These are phyloP conservation scores for Malachius bipustulatus DNA, from an alignment of 2,888 invertebrate genomes.

Conservation along the genomic window DNA sequence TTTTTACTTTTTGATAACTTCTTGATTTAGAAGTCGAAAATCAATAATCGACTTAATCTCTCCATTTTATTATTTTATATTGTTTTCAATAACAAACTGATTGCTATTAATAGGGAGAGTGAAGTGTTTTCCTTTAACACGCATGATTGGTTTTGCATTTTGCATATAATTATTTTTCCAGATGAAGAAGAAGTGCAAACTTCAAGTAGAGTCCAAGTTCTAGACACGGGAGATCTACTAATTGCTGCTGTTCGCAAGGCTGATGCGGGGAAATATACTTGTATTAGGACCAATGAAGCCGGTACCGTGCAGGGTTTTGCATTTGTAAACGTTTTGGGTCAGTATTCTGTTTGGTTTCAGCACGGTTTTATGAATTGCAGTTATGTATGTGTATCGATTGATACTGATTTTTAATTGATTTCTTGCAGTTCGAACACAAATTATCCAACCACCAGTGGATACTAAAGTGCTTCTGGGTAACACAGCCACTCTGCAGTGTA, in stretches of 20 bases:
- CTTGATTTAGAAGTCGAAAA: background rate
- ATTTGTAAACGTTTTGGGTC: slow-evolving; percentile 71
- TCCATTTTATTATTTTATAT: no score
- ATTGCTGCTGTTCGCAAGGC: slow-evolving; percentile 72
- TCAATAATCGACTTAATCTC: no score
- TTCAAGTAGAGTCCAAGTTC: slow-evolving; percentile 68
- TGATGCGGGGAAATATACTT: slow-evolving; percentile 84
- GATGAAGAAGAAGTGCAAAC: slow-evolving; percentile 50
- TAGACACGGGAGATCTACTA: slow-evolving; percentile 78
- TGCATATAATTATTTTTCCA: slow-evolving; percentile 25
- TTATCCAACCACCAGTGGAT: slow-evolving; percentile 86
- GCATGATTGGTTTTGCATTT: slow-evolving; percentile 2
- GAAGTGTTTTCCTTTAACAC: no score
- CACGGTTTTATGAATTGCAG: background rate
- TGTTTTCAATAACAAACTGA: no score
- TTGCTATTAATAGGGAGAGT: no score
- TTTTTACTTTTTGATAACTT: slow-evolving; percentile 1
- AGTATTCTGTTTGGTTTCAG: slow-evolving; percentile 24
- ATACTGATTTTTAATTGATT: background rate
- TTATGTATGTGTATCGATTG: background rate
- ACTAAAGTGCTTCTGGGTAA: slow-evolving; percentile 84
- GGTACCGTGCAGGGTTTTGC: slow-evolving; percentile 77
- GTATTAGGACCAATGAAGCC: slow-evolving; percentile 79
- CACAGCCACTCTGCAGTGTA: slow-evolving; percentile 87
- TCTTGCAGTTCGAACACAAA: slow-evolving; percentile 74